Base-by-base conservation (phyloP, 2,113 vertebrate genomes). In the Cyprinodon brontotheroides region DNA sequence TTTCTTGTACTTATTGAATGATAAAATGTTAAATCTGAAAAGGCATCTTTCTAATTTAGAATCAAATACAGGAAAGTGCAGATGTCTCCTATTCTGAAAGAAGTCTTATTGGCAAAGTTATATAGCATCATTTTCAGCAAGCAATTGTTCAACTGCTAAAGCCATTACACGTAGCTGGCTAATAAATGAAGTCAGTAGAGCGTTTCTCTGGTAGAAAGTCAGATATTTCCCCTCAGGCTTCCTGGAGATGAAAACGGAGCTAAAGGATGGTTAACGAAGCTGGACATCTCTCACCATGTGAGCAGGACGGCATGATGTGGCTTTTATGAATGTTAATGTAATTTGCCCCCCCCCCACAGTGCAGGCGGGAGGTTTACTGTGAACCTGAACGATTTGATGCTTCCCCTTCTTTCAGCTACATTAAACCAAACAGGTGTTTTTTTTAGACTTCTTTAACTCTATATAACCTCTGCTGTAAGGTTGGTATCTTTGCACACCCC, bases 311-410 rank as follows among this genome's bases (percentile, higher is more conserved):
- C 14, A 29, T 45, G 40, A 43, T 29, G 60, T 61, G 57, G 17
- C 69, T 39, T 43, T 40, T 20, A 61, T 61, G 13, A 71, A 70
- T 70, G 40, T 41, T 43, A 39, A 43, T 70, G 53, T 9, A 57
- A 57, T n/a, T 6, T 57, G 50, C 6, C 50, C 37, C 59, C 40
- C 36, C 39, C 53, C 41, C 17, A 43, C 70, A 29, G 29, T 38
- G 22, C 70, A 47, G 41, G 59, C 9, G 43, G 66, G 47, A 38
- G 17, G 29, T 38, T 50, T 38, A 62, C 64, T 72, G 11, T 48
- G 43, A 71, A 41, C 40, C 36, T 70, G n/a, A 53, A 53, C 53
- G 29, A 72, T 61, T 40, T 29, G 1, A 48, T 17, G 5, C 8
- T 17, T 39, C 48, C 37, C 4, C 37, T 11, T 8, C 20, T 38